Evolutionary conservation across 2,888 invertebrate species (phyloP).

Genomic region (Dorcus hopei): DNA sequence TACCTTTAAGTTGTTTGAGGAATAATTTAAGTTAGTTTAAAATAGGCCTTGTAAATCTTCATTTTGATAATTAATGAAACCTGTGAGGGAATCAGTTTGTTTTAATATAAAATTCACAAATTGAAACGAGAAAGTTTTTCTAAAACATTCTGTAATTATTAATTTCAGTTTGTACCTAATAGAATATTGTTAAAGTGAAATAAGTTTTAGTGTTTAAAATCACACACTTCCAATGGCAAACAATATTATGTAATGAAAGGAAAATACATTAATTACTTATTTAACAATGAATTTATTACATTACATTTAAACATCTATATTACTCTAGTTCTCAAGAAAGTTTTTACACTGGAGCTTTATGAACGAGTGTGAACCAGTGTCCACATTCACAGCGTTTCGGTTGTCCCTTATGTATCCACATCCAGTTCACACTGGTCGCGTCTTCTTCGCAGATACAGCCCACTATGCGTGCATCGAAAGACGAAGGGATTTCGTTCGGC

Average conservation of each 20-base stretch:
- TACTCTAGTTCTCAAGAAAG: conserved; percentile 21
- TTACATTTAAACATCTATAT: conserved; percentile 37
- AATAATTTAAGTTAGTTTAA: too few relatives aligned
- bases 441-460: conserved; percentile 98
- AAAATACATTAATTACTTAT: conserved; percentile 8
- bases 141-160: too few relatives aligned
- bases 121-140: too few relatives aligned
- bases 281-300: conserved; percentile 30
- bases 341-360: conserved; percentile 68
- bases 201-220: not conserved
- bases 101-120: too few relatives aligned
- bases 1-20: too few relatives aligned
- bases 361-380: conserved; percentile 90
- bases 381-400: conserved; percentile 95
- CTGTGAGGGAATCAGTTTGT: too few relatives aligned
- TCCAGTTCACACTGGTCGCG: conserved; percentile 84
- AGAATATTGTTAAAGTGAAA: conserved; percentile 7
- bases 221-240: conserved; percentile 12
- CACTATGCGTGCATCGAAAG: conserved; percentile 83
- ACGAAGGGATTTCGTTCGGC: conserved; percentile 89
- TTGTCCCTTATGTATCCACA: conserved; percentile 89
- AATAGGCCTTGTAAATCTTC: too few relatives aligned
- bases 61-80: too few relatives aligned
- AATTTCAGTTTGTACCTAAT: not conserved
- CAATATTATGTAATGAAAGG: conserved; percentile 15